Base-by-base conservation (phyloP, 1,140 invertebrate genomes). In the Tetranychus cinnabarinus region DNA sequence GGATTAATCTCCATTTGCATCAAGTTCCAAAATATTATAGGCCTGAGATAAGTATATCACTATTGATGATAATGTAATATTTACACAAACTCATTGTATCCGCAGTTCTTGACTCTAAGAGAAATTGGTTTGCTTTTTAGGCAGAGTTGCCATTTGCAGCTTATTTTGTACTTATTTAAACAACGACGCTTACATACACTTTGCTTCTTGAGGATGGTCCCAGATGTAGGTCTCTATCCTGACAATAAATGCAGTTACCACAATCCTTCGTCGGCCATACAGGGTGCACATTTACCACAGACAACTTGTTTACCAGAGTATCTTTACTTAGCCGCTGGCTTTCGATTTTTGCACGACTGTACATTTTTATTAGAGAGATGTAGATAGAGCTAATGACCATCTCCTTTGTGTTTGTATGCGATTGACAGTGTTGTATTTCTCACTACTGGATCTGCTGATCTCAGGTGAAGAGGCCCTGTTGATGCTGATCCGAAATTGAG, bases 251-350 rank as follows among this genome's bases (percentile, higher is more conserved):
- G 50, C 62, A 63, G 15, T 55, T 59, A 31, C 62, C 62, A 57
- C 62, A 63, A 50, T 63, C 62, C 35, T n/a, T n/a, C n/a, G n/a
- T 63, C 62, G n/a, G 58, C 58, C 42, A 60, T 55, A 60, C 62
- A 63, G 13, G 58, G 47, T 35, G 50, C 50, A 63, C 62, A 63
- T 37, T 60, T 50, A 37, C 59, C 45, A 47, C 62, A 63, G 34
- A 35, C 50, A 33, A 60, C 48, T 33, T 60, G 50, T 39, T 60
- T 60, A 37, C 59, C 59, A 31, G 58, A 8, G 23, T 36, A 56
- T 5, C 36, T 56, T 56, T 10, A 56, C 55, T 36, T 33, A 13
- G n/a, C 7, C n/a, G 48, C 7, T 7, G 23, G 12, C 23, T 6
- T 31, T 33, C 23, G 2, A n/a, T n/a, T 5, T 12, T 7, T 33